Conservation (phyloP, 2,888 invertebrate genomes). For the Dynastes grantii region DNA sequence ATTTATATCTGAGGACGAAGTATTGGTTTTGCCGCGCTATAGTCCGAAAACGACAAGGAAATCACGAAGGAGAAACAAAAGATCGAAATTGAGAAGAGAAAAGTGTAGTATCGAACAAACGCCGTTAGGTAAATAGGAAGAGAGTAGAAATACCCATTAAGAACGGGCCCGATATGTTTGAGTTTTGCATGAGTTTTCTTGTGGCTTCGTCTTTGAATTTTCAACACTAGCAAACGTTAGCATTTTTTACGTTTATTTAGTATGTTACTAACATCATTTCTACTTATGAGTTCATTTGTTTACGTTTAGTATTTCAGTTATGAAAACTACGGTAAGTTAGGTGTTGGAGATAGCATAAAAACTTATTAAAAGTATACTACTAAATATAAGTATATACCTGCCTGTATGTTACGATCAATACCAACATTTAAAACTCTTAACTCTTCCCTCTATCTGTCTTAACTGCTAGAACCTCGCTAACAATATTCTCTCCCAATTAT, state of each 20-base stretch:
- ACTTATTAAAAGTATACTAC: constrained; percentile 10
- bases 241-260: constrained; percentile 56
- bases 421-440: constrained; percentile 42
- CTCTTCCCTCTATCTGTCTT: constrained; percentile 46
- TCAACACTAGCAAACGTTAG: constrained; percentile 56
- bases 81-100: constrained; percentile 56
- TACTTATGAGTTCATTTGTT: constrained; percentile 53
- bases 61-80: constrained; percentile 46
- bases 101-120: constrained; percentile 59
- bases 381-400: constrained; percentile 57
- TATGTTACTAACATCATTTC: constrained; percentile 59
- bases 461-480: constrained; percentile 69
- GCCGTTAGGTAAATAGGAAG: constrained; percentile 60
- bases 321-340: constrained; percentile 56
- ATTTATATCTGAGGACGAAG: constrained; percentile 60
- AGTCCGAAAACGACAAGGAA: constrained; percentile 39
- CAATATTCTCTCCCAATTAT: constrained; percentile 68
- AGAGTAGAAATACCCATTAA: constrained; percentile 53
- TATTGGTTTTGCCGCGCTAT: constrained; percentile 50
- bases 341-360: constrained; percentile 52
- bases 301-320: constrained; percentile 51
- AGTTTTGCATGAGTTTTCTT: constrained; percentile 60
- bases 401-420: constrained; percentile 57
- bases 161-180: constrained; percentile 69
- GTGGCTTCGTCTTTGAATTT: constrained; percentile 54